Conservation (phyloP, 2,113 vertebrate genomes). For the Chaenogobius annularis region DNA sequence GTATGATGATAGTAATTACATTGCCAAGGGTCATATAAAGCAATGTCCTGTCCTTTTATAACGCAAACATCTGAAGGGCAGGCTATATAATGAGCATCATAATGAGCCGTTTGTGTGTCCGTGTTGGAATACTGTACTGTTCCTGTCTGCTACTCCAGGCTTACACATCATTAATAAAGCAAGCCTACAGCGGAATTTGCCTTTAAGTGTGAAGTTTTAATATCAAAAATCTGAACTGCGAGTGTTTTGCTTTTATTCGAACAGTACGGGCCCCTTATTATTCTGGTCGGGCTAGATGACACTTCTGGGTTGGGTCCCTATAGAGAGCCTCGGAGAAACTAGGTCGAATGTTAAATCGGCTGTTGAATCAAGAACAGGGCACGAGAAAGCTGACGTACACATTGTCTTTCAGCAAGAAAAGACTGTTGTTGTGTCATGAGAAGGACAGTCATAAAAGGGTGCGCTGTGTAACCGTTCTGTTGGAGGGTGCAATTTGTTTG, state of each 20-base stretch:
- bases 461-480: background rate
- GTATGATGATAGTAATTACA: conserved; percentile 65
- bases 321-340: conserved; percentile 72
- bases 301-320: conserved; percentile 80
- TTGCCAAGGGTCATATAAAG: conserved; percentile 50
- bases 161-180: conserved; percentile 31
- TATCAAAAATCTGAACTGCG: conserved; percentile 44
- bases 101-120: conserved; percentile 32
- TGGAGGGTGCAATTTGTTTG: no score
- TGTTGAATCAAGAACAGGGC: conserved; percentile 67
- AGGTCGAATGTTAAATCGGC: conserved; percentile 76
- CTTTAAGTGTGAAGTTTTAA: conserved; percentile 20
- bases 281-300: conserved; percentile 73
- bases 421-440: conserved; percentile 22
- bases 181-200: conserved; percentile 15
- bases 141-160: conserved; percentile 17
- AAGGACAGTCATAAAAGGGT: background rate
- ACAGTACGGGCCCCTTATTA: conserved; percentile 60
- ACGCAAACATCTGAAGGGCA: conserved; percentile 53
- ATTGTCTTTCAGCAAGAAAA: conserved; percentile 2
- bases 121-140: conserved; percentile 42
- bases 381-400: conserved; percentile 48
- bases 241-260: conserved; percentile 47
- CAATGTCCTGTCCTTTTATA: conserved; percentile 58
- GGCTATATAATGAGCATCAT: conserved; percentile 47